Evolutionary conservation across 2,113 vertebrate genomes (phyloP).

Genomic region (Alligator sinensis): DNA sequence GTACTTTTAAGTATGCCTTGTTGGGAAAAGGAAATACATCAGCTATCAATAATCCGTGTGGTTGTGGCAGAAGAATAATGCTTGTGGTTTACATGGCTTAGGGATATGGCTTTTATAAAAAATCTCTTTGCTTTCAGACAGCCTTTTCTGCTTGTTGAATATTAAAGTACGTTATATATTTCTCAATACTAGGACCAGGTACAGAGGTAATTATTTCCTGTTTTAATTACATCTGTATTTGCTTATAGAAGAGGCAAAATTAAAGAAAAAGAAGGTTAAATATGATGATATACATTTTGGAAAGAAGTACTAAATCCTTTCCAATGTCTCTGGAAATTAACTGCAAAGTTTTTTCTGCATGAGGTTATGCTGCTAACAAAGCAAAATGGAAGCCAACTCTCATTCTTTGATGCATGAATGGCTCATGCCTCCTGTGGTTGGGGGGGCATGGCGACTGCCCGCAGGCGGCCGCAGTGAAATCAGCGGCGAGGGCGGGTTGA

Average conservation of each 20-base stretch:
- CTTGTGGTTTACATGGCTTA: not conserved
- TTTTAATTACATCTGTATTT: not conserved
- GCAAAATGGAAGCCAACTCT: not conserved
- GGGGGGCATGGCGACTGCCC: too few species aligned
- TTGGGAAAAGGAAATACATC: not conserved
- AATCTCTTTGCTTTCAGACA: not conserved
- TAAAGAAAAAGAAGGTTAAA: not conserved
- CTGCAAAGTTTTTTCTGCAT: not conserved
- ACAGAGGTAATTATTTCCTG: not conserved
- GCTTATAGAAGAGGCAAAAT: not conserved
- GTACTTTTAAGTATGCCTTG: not conserved
- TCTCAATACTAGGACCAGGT: not conserved
- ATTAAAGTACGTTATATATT: not conserved
- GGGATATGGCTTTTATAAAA: not conserved
- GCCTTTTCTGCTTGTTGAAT: not conserved
- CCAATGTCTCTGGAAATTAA: not conserved
- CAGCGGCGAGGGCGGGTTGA: too few species aligned
- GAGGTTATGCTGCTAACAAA: not conserved
- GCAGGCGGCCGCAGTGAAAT: too few species aligned
- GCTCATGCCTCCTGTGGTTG: too few species aligned
- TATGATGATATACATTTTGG: not conserved
- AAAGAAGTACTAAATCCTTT: not conserved
- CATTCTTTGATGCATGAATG: not conserved
- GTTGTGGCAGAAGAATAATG: not conserved
- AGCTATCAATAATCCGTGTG: not conserved